Percentiles rank a stretch among this genome's conserved stretches.
Evolutionary conservation across 2,113 vertebrate genomes (phyloP).

Genomic region (Anser cygnoides): DNA sequence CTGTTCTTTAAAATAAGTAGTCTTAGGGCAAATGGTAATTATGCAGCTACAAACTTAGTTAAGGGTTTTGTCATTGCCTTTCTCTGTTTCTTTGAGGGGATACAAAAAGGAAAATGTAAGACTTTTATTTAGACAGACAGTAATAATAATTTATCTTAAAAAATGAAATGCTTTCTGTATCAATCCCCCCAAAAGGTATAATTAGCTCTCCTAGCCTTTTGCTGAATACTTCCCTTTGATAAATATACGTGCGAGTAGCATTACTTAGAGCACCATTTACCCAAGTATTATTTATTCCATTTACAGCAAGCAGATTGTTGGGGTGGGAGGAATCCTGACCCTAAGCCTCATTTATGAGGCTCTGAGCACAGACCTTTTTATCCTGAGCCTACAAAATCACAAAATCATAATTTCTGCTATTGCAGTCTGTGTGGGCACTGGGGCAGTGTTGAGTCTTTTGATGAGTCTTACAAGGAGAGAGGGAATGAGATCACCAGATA

Average conservation of each 20-base stretch:
- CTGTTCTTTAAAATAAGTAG: not conserved
- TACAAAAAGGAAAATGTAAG: not conserved
- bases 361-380: not conserved
- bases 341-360: not conserved
- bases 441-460: not conserved
- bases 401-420: accelerated
- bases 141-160: not conserved
- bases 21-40: not conserved
- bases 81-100: not conserved
- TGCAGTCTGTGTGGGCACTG: not conserved
- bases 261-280: not conserved
- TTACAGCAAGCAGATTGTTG: not conserved
- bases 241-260: not conserved
- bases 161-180: not conserved
- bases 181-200: not conserved
- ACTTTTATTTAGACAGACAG: not conserved
- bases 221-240: not conserved
- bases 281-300: not conserved
- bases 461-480: not conserved
- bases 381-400: not conserved
- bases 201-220: not conserved
- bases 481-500: not conserved
- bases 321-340: not conserved
- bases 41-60: not conserved
- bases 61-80: not conserved